Evolutionary conservation across 2,797 vertebrate species (phyloP).

Genomic region (Coregonus ussuriensis): DNA sequence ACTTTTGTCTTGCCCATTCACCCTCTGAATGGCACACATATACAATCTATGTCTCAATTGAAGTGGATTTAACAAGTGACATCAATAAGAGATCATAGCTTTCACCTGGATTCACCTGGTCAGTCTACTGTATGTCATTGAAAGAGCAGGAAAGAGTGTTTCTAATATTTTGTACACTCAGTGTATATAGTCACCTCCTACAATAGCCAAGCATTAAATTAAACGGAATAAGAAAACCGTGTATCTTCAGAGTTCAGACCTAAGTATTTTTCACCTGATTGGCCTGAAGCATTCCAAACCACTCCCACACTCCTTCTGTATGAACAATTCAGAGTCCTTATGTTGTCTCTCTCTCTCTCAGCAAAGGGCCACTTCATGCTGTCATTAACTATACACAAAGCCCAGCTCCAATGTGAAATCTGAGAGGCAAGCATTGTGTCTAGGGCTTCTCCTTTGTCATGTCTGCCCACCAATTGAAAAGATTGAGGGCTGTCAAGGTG

Average conservation of each 20-base stretch:
- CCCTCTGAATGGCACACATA: too few relatives aligned
- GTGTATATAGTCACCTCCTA: too few relatives aligned
- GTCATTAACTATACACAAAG: not conserved
- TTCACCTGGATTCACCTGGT: too few relatives aligned
- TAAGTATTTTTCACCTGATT: not conserved
- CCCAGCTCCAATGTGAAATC: not conserved
- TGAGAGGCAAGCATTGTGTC: too few relatives aligned
- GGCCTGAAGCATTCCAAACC: not conserved
- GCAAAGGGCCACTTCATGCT: not conserved
- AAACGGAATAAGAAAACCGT: not conserved
- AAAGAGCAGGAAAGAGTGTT: too few relatives aligned
- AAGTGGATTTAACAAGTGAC: too few relatives aligned
- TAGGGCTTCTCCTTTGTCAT: not conserved
- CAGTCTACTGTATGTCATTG: too few relatives aligned
- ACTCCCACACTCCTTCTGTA: not conserved
- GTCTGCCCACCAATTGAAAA: not conserved
- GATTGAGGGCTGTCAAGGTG: not conserved
- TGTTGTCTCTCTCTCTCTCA: not conserved
- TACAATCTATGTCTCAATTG: too few relatives aligned
- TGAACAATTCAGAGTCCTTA: not conserved
- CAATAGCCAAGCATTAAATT: too few relatives aligned
- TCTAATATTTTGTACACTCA: too few relatives aligned
- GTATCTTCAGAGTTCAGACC: not conserved
- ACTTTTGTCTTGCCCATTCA: too few relatives aligned
- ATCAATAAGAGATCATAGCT: too few relatives aligned